Conservation (phyloP, 2,888 invertebrate species). For the Coenonympha arcania region DNA sequence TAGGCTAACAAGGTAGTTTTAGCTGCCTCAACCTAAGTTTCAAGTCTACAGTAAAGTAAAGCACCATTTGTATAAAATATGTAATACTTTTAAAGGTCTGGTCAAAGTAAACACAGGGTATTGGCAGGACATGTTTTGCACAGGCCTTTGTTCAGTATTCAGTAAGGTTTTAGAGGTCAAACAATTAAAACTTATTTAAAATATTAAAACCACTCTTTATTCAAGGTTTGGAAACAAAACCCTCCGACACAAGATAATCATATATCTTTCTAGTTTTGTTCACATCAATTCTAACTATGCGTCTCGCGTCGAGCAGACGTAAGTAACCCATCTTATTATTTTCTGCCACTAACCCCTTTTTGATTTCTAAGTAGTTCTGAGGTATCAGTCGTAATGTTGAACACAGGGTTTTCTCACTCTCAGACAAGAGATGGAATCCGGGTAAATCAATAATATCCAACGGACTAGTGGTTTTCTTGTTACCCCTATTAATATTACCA, state of each 20-base stretch:
- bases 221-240: conserved; percentile 78
- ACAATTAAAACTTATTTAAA: no score
- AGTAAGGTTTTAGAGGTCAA: no score
- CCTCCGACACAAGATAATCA: conserved; percentile 82
- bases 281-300: conserved; percentile 92
- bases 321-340: conserved; percentile 83
- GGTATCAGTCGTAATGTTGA: conserved; percentile 83
- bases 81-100: no score
- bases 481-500: conserved; percentile 33
- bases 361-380: conserved; percentile 84
- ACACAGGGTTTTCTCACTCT: conserved; percentile 83
- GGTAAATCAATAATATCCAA: conserved; percentile 82
- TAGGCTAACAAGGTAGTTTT: no score
- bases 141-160: no score
- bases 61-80: no score
- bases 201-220: conserved; percentile 70
- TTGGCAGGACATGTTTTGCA: no score
- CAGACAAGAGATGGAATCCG: conserved; percentile 81
- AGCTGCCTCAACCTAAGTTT: no score
- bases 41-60: no score
- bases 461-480: conserved; percentile 61
- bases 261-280: conserved; percentile 92
- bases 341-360: conserved; percentile 81
- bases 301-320: conserved; percentile 85
- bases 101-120: no score